Evolutionary conservation across 1,140 invertebrate species (phyloP), one percentile per base, ranked within the genome.

Genomic region (Aphaenogaster floridana): DNA sequence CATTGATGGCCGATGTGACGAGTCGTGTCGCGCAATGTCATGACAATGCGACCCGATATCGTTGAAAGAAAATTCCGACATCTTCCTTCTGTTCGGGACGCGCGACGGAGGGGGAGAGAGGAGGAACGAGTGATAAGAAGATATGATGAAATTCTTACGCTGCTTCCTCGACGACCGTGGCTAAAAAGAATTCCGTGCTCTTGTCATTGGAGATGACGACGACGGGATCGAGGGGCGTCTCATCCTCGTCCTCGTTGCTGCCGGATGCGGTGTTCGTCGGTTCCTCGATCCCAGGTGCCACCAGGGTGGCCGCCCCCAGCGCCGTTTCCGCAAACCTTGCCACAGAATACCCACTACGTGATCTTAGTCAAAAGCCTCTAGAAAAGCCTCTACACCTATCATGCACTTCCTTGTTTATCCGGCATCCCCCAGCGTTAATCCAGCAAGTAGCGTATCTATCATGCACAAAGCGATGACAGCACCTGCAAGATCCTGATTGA

Each of bases 181-280:
- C 97, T 84, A 98, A 95, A 95, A 98, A 98, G 93, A 98, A 98
- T 93, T 98, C 98, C 6, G 98, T 98, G 78, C 98, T 98, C 95
- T 98, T 98, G 93, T 98, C 98, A 94, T 98, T 98, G 15, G 98
- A 97, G 90, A 98, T 98, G 88, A 98, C 97, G 77, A 95, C 94
- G 28, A 94, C 94, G 17, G 95, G 95, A 92, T 95, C 95, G 48
- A 95, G 79, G 3, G 95, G 95, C 28, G 94, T 95, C 81, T 95
- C 97, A 87, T 98, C 98, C 86, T 98, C 98, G 89, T 98, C 98
- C 91, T 98, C 98, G 88, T 98, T 98, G 88, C 97, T 98, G 13
- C 98, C 98, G n/a, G 98, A 98, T 5, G 98, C 98, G n/a, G 98
- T 98, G 92, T 98, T 98, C 4, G 98, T 98, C 57, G 98, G 97